Evolutionary conservation across 2,797 vertebrate species (phyloP), one percentile per base, ranked within the genome.

Genomic region (Chromis chromis): DNA sequence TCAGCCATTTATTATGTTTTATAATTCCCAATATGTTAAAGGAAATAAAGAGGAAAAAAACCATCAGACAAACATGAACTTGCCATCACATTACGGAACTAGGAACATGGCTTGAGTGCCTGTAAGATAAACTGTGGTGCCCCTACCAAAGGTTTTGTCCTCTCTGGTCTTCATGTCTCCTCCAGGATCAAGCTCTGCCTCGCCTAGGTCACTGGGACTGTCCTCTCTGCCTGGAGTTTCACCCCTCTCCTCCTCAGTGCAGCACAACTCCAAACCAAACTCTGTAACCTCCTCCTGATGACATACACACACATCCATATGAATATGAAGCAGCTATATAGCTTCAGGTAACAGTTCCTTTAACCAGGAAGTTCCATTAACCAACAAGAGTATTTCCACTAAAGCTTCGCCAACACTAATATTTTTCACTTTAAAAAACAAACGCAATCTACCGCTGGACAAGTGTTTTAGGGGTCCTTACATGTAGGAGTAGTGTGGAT

Each of bases 171-270:
- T 93, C 14, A 65, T 27, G 54, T 93, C 94, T 83, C 91, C 91
- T 66, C 95, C 95, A 3, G 94, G 93, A 64, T 97, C 96, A 13
- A 97, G 95, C 27, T 97, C 96, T 0, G 94, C 92, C 70, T 97
- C 96, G 3, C 94, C 96, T 4, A 96, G 94, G 58, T 97, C 95
- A 0, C 93, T 95, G 63, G 95, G 95, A 62, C 94, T 90, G 88
- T 96, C 96, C 83, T 98, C 98, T 79, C 93, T 93, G 14, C 96
- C 96, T 0, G 96, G 96, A 49, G 95, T 97, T 77, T 97, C 96
- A 53, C 96, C 96, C 58, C 96, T 92, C 65, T 95, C 89, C 74
- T 95, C 95, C 4, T 92, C 93, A 25, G 94, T 92, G 72, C 94
- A 96, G 72, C 89, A 87, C 52, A 90, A 60, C 1, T 76, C 89